phyloP scores from a whole-genome alignment of 2,797 vertebrate genomes.

The Argya squamiceps region DNA sequence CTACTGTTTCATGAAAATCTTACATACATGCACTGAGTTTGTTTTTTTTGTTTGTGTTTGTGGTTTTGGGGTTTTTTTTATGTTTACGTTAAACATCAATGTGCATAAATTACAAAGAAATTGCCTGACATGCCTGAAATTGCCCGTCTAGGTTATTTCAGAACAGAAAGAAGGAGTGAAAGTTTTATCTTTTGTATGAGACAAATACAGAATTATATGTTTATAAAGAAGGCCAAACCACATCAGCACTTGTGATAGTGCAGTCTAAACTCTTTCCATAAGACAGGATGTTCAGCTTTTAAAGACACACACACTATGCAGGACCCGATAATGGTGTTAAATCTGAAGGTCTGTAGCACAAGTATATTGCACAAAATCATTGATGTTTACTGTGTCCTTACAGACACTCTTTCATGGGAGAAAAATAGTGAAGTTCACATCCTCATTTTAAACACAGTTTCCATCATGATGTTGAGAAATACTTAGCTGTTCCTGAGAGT shows the following conservation, averaged over 20 bases:
- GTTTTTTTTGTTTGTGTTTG: no score
- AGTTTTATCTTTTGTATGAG: not conserved
- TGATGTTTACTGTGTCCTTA: not conserved
- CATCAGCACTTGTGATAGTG: not conserved
- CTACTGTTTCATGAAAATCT: not conserved
- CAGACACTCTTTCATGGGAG: not conserved
- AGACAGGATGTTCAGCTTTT: not conserved
- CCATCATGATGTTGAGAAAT: not conserved
- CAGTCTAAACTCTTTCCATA: not conserved
- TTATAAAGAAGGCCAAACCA: not conserved
- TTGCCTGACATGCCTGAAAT: not conserved
- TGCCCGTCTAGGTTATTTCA: not conserved
- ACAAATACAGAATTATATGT: not conserved
- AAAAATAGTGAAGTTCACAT: not conserved
- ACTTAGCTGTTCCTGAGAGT: not conserved
- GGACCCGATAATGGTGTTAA: rapidly evolving
- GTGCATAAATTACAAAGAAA: not conserved
- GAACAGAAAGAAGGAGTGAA: not conserved
- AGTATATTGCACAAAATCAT: not conserved
- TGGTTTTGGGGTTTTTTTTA: not conserved
- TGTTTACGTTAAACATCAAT: not conserved
- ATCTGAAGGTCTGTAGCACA: not conserved
- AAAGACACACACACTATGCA: not conserved
- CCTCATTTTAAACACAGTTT: not conserved
- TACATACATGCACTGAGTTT: not conserved